Conservation (phyloP, 1,140 invertebrate genomes). For the Trichogramma pretiosum region DNA sequence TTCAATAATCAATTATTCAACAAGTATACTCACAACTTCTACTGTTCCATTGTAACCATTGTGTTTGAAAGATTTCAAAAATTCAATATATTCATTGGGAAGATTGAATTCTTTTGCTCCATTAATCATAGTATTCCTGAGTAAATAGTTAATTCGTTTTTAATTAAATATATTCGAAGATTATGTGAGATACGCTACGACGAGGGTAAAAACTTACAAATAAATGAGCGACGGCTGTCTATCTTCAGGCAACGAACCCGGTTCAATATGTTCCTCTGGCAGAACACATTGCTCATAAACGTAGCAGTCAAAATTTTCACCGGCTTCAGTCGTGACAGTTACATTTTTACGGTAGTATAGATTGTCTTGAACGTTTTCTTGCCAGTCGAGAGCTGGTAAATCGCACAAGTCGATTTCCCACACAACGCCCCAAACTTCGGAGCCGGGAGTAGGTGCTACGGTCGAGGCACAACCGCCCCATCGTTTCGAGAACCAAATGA, state of each 20-base stretch:
- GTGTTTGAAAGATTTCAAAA: slow-evolving; percentile 53
- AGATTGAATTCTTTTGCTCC: slow-evolving; percentile 64
- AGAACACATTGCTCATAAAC: slow-evolving; percentile 57
- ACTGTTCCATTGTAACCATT: slow-evolving; percentile 54
- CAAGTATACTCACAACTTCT: slow-evolving; percentile 28
- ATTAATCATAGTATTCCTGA: slow-evolving; percentile 45
- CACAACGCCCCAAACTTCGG: slow-evolving; percentile 66
- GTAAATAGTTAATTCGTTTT: slow-evolving; percentile 13
- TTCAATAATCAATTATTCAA: slow-evolving; percentile 3
- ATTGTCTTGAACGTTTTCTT: slow-evolving; percentile 64
- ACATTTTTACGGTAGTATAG: slow-evolving; percentile 60
- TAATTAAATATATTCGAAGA: not conserved
- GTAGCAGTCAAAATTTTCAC: slow-evolving; percentile 49
- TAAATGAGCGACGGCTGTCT: slow-evolving; percentile 63
- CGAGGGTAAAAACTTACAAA: slow-evolving; percentile 42
- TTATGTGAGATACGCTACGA: too few relatives aligned
- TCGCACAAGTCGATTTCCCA: slow-evolving; percentile 64
- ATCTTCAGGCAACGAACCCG: slow-evolving; percentile 44
- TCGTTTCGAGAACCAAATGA: slow-evolving; percentile 54
- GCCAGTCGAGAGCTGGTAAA: slow-evolving; percentile 56
- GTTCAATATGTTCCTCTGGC: slow-evolving; percentile 31
- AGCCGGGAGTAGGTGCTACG: slow-evolving; percentile 52
- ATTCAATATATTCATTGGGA: slow-evolving; percentile 57
- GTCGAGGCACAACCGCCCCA: slow-evolving; percentile 72
- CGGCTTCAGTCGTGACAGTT: slow-evolving; percentile 47